Evolutionary conservation across 2,888 invertebrate species (phyloP), one percentile per base, ranked within the genome.

Genomic region (Lepas anatifera): DNA sequence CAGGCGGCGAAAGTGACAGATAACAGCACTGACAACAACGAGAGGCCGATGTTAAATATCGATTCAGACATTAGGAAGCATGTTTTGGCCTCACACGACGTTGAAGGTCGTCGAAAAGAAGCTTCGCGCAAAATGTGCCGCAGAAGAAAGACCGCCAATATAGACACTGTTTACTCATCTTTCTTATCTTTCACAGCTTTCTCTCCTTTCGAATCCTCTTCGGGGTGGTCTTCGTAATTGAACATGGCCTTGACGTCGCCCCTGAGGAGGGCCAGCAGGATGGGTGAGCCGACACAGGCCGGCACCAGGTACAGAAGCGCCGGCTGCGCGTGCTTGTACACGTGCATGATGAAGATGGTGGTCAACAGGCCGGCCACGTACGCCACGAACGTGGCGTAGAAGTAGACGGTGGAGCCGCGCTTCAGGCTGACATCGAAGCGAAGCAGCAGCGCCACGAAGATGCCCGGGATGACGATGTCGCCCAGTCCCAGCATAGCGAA

Each of bases 401-500:
- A 99, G 80, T 94, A 94, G 35, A 88, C 86, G 76, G 90, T 87
- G 18, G 88, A 87, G 78, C 89, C 89, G 27, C 92, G 83, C 76
- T 90, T 89, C 73, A 92, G 84, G 77, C 92, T 92, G 76, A 89
- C 86, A 83, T 99, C 99, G 82, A 96, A 99, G 75, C 99, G 87
- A 68, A 98, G 85, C 67, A 99, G 83, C 35, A 99, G 84, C 0
- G 99, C 98, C 77, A 99, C 97, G 81, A 99, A 99, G 78, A 99
- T 97, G 74, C 99, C 99, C 7, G 99, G 99, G 75, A 99, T 93
- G 43, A 99, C 99, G 77, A 99, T 98, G 80, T 99, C 99, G 6
- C 99, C 99, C 18, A 99, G 86, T 0, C 99, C 99, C 69, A 99
- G 83, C 97, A 99, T 99, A 22, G 98, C 97, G 82, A 97, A 96